These are phyloP conservation scores for Alexandromys fortis DNA, from an alignment of 2,113 vertebrate genomes.

Conservation along the genomic window DNA sequence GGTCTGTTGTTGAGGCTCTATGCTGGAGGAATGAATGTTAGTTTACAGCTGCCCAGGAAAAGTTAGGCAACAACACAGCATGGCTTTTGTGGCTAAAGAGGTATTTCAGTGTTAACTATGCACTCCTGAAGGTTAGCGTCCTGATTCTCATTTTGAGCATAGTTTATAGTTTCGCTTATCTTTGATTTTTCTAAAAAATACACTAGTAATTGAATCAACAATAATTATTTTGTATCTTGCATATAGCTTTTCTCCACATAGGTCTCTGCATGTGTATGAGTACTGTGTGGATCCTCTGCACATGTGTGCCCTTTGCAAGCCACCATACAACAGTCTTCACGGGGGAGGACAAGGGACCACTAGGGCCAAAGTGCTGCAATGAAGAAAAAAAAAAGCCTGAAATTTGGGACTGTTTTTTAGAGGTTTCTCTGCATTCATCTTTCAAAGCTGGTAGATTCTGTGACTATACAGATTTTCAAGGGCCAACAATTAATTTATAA, in stretches of 20 bases:
- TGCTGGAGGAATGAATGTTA: background rate
- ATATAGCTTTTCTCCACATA: background rate
- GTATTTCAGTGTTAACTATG: slow-evolving; percentile 11
- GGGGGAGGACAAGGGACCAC: background rate
- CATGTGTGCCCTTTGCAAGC: background rate
- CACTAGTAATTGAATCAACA: background rate
- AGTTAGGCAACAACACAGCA: background rate
- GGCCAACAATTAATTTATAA: background rate
- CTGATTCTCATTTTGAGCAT: background rate
- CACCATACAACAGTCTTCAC: background rate
- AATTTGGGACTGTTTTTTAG: background rate
- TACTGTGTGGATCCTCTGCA: too few relatives aligned
- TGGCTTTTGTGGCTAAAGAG: background rate
- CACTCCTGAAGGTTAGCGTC: background rate
- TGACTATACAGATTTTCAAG: background rate
- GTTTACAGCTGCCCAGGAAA: background rate
- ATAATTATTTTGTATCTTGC: background rate
- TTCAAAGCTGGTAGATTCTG: background rate
- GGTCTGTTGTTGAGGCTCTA: background rate
- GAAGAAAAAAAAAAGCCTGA: background rate
- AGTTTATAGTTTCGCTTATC: background rate
- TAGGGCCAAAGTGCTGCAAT: background rate
- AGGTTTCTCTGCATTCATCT: background rate
- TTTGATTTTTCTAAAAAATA: slow-evolving; percentile 45
- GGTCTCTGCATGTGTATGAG: background rate